Evolutionary conservation across 2,888 invertebrate species (phyloP).

Genomic region (Nomada hirtipes): DNA sequence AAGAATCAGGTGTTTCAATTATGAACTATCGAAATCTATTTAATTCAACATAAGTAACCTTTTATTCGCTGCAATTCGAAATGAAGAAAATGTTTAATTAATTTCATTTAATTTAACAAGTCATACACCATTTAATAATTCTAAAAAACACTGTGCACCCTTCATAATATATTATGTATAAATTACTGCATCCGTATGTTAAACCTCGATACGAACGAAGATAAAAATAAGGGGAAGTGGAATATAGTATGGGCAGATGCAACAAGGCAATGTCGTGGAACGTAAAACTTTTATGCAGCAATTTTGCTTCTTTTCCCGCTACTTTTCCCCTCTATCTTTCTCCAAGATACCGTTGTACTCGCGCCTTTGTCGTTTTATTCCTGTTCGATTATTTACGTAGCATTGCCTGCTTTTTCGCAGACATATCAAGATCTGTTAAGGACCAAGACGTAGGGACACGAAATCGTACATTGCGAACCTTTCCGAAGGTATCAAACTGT

Average conservation of each 20-base stretch:
- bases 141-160: not conserved
- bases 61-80: too few species aligned
- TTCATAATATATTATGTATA: slow-evolving; percentile 6
- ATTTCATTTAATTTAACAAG: too few species aligned
- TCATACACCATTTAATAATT: too few species aligned
- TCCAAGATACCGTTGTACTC: slow-evolving; percentile 29
- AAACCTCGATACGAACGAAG: slow-evolving; percentile 62
- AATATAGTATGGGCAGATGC: slow-evolving; percentile 77
- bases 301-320: slow-evolving; percentile 64
- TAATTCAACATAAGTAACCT: too few species aligned
- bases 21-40: too few species aligned
- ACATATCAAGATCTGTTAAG: slow-evolving; percentile 14
- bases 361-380: slow-evolving; percentile 71
- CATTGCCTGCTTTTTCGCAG: slow-evolving; percentile 51
- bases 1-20: not conserved
- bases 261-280: slow-evolving; percentile 73
- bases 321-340: slow-evolving; percentile 10
- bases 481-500: not conserved
- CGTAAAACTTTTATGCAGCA: slow-evolving; percentile 79
- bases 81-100: too few species aligned
- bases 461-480: slow-evolving; percentile 33
- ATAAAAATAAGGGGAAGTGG: slow-evolving; percentile 69
- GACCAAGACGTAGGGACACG: not conserved
- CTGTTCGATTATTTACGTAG: slow-evolving; percentile 75
- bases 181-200: slow-evolving; percentile 61